Base-by-base conservation (phyloP, 2,888 invertebrate species). In the Callyntrura guangdongensis region DNA sequence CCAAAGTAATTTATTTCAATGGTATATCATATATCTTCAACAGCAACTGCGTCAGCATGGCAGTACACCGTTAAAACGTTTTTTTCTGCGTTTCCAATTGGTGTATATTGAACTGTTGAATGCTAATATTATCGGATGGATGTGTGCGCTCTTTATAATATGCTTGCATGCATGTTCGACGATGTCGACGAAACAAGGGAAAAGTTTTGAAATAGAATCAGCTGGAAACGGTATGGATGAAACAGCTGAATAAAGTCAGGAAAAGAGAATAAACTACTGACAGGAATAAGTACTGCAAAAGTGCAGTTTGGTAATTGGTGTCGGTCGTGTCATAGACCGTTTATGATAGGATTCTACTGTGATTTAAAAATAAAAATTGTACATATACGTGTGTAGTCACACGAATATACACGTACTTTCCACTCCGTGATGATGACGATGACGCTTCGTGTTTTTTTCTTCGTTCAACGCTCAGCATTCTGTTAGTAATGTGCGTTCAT, bases 221-320 rank as follows among this genome's bases (percentile, higher is more conserved):
- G 89, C 89, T 89, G 89, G 89, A 89, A 79, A 74, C 5, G 53
- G 53, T 53, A 77, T 69, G 85, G 89, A 67, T 53, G 45, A 79
- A 79, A 79, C 89, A 89, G 89, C 84, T 89, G 89, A 89, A 89
- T 89, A 89, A 89, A 59, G 17, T 45, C 27, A 17, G 25, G 49
- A 17, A 20, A 47, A 74, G 14, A 47, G 72, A 20, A 74, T 69
- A 69, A 47, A 77, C 53, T 53, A 53, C 53, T 77, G 77, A 77
- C 77, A 77, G 53, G 77, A 47, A 22, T 27, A 56, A 77, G 53
- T 25, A 25, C 77, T 77, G 77, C 77, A 67, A 61, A 84, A 67
- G n/a, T 67, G 69, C 81, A 69, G 81, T 82, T 87, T 64, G n/a
- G 81, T 87, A 81, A 86, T 86, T 86, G 67, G 64, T 87, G 87